Evolutionary conservation across 92 coral and sea anemone genomes (phyloP), one percentile per base, ranked within the genome.

Genomic region (Actinernus sp.): DNA sequence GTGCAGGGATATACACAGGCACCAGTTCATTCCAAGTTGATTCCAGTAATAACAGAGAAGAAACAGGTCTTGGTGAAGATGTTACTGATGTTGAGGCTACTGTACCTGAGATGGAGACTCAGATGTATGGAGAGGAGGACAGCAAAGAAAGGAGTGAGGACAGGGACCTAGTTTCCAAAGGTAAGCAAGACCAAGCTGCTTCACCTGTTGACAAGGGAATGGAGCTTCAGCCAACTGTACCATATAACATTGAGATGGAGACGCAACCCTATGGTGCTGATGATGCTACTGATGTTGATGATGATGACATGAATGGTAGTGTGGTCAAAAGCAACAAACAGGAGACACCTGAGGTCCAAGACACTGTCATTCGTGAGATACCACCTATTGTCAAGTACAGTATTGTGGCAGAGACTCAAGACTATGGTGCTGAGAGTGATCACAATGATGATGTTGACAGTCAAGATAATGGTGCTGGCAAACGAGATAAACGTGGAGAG

Each of bases 21-120:
- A 30, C 49, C 11, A 31, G 47, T 27, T 32, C 22, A n/a, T n/a
- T n/a, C n/a, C n/a, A n/a, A n/a, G n/a, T n/a, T n/a, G n/a, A n/a
- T n/a, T n/a, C n/a, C n/a, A n/a, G n/a, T n/a, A n/a, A n/a, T n/a
- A n/a, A 36, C 14, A 14, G 14, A 36, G 14, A 36, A 36, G 14
- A 36, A 7, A 36, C 41, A 36, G 14, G 14, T 36, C 41, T 7
- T 7, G 41, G 8, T 7, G 41, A 36, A 36, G 14, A 7, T 7
- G 7, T 14, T 36, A 36, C 14, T 41, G 14, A 43, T 9, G 30
- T 31, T 34, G 28, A 61, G 16, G 69, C 61, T 57, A 28, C 29
- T 52, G 81, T 34, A 24, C 9, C 63, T 40, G 70, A 73, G 8
- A 34, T 34, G 59, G 90, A 81, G 33, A 88, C 94, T 2, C 90